A percentile compares a stretch with the other conserved stretches of the same genome.
These are phyloP conservation scores for Campoplex capitator DNA, from an alignment of 2,888 invertebrate species.

Conservation along the genomic window DNA sequence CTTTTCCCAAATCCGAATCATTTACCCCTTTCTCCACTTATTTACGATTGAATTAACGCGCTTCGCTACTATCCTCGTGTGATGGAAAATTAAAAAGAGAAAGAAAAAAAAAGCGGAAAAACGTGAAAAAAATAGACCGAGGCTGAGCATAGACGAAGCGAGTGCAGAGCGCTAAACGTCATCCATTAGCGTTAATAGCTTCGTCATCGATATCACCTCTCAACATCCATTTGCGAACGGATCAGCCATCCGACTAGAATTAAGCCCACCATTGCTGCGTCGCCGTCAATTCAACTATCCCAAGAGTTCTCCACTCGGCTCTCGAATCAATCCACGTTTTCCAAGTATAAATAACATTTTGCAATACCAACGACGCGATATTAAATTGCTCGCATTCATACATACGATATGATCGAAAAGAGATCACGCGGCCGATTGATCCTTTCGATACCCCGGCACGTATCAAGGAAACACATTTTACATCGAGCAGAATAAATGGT, in stretches of 20 bases:
- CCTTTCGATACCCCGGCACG: neutral
- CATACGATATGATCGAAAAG: constrained; percentile 32
- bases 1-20: neutral
- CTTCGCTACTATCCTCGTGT: constrained; percentile 2
- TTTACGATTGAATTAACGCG: constrained; percentile 45
- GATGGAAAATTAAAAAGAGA: constrained; percentile 6
- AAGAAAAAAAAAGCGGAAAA: constrained; percentile 16
- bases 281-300: constrained; percentile 20
- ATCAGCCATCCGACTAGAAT: constrained; percentile 37
- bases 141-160: constrained; percentile 19
- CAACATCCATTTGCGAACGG: constrained; percentile 52
- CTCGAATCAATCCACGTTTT: constrained; percentile 10
- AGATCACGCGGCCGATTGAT: neutral
- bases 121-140: constrained; percentile 10
- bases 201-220: constrained; percentile 71
- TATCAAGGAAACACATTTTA: neutral
- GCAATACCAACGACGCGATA: constrained; percentile 36
- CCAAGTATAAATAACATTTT: constrained; percentile 52
- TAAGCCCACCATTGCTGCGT: constrained; percentile 25
- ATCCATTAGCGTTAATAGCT: constrained; percentile 75
- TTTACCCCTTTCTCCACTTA: neutral
- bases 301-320: neutral
- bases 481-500: neutral
- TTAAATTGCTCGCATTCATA: constrained; percentile 46
- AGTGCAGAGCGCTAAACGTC: constrained; percentile 55